Conservation (phyloP, 2,113 vertebrate genomes). For the Xiphorhynchus elegans region DNA sequence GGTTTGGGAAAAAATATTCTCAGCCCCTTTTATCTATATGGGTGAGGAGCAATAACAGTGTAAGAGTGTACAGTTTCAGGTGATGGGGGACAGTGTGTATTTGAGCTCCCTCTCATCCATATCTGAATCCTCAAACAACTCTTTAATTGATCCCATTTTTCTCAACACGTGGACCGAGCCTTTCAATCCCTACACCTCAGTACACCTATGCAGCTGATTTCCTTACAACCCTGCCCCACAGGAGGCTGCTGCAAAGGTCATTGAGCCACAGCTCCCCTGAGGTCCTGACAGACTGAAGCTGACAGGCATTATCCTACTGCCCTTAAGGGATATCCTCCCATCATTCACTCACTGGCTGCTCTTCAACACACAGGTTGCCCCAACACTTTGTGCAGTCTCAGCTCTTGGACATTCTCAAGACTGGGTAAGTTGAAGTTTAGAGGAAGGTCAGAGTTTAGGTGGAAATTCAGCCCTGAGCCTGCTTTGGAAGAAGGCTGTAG, state of each 20-base stretch:
- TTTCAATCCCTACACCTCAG: background rate
- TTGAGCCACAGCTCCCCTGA: background rate
- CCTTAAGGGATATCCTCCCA: background rate
- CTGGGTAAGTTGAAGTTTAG: background rate
- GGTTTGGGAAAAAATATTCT: background rate
- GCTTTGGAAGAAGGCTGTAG: background rate
- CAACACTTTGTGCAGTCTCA: background rate
- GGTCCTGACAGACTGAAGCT: background rate
- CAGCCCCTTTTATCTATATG: background rate
- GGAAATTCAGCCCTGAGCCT: background rate
- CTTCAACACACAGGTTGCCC: background rate
- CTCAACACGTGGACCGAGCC: background rate
- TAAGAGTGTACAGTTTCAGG: background rate
- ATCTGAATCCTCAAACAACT: background rate
- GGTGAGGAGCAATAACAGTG: background rate
- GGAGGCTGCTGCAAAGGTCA: background rate
- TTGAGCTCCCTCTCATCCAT: background rate
- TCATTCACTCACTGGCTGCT: background rate
- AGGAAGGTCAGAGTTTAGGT: background rate
- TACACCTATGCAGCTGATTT: background rate
- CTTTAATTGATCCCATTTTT: background rate
- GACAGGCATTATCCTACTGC: background rate
- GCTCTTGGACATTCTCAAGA: background rate
- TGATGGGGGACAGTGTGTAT: background rate
- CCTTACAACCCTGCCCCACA: background rate